A percentile compares a stretch with the other conserved stretches of the same genome.
Evolutionary conservation across 92 coral and sea anemone genomes (phyloP).

Genomic region (Virgularia gustaviana): DNA sequence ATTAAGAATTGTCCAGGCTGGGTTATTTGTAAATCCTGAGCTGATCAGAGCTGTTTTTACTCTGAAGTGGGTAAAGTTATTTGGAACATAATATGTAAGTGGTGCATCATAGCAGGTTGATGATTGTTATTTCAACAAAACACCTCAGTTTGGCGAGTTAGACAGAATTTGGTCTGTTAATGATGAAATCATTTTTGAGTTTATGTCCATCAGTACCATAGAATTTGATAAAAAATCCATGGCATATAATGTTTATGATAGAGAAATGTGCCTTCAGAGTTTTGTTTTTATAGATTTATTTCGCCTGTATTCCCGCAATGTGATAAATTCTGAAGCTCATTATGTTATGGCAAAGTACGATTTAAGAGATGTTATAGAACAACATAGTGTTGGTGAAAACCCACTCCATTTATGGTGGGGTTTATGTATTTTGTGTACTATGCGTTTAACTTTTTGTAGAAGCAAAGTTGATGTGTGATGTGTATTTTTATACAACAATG

Average conservation of each 20-base stretch:
- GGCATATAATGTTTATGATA: slow-evolving; percentile 54
- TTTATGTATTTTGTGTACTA: too few relatives aligned
- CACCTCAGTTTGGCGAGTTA: slow-evolving; percentile 51
- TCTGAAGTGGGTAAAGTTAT: slow-evolving; percentile 40
- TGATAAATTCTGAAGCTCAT: background rate
- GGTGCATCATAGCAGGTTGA: too few relatives aligned
- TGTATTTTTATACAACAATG: too few relatives aligned
- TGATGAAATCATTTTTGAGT: slow-evolving; percentile 39
- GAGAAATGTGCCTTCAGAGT: background rate
- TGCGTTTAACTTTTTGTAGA: too few relatives aligned
- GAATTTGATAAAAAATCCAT: slow-evolving; percentile 41
- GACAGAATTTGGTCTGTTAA: slow-evolving; percentile 43
- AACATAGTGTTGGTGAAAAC: slow-evolving; percentile 14
- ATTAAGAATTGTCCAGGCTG: background rate
- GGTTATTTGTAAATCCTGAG: background rate
- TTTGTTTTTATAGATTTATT: background rate
- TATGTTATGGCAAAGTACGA: too few relatives aligned
- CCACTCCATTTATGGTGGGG: too few relatives aligned
- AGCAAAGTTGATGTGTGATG: too few relatives aligned
- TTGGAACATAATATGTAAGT: slow-evolving; percentile 54
- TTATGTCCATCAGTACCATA: slow-evolving; percentile 36
- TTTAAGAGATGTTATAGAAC: slow-evolving; percentile 15
- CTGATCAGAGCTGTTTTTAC: background rate
- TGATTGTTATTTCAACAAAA: slow-evolving; percentile 35
- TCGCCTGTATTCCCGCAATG: too few relatives aligned